Evolutionary conservation across 1,140 invertebrate genomes (phyloP).

Genomic region (Anoplolepis gracilipes): DNA sequence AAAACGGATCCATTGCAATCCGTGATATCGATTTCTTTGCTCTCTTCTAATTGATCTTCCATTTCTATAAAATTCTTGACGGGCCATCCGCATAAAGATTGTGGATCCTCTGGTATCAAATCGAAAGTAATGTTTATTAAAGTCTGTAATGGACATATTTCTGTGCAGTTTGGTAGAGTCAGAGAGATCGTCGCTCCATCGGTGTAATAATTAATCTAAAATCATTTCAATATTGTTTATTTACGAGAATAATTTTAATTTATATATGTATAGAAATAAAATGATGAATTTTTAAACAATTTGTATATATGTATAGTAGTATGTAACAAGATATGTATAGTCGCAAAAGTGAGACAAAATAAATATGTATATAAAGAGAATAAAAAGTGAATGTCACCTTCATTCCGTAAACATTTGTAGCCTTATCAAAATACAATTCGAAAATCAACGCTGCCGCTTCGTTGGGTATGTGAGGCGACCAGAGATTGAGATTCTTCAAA

Average conservation of each 20-base stretch:
- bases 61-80: not conserved
- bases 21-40: not conserved
- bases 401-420: slow-evolving; percentile 70
- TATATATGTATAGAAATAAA: not conserved
- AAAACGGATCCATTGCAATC: not conserved
- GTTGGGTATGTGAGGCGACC: slow-evolving; percentile 68
- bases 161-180: slow-evolving; percentile 65
- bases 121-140: slow-evolving; percentile 61
- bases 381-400: slow-evolving; percentile 70
- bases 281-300: not conserved
- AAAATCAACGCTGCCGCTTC: slow-evolving; percentile 78
- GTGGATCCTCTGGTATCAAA: slow-evolving; percentile 60
- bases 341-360: slow-evolving; percentile 3
- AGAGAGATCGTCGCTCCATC: slow-evolving; percentile 56
- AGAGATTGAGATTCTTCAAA: slow-evolving; percentile 73
- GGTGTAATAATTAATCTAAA: slow-evolving; percentile 76
- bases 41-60: not conserved
- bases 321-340: no score
- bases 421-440: slow-evolving; percentile 76
- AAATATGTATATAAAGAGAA: not conserved
- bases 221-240: slow-evolving; percentile 33
- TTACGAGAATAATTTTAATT: not conserved
- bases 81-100: slow-evolving; percentile 64
- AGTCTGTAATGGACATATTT: slow-evolving; percentile 72
- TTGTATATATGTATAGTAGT: no score